Evolutionary conservation across 2,888 invertebrate genomes (phyloP).

Genomic region (Coelopa pilipes): DNA sequence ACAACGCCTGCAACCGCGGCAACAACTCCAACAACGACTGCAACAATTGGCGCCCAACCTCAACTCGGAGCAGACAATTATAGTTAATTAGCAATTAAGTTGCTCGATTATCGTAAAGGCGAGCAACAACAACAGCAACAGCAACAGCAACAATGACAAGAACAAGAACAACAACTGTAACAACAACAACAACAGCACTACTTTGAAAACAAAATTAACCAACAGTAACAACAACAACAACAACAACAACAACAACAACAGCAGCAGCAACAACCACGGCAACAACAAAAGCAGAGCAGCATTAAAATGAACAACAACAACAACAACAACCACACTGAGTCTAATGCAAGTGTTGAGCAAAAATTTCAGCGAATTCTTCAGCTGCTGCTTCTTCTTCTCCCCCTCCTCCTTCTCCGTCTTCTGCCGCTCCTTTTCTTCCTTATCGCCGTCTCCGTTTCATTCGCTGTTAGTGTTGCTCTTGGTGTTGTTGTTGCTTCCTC

Average conservation of each 20-base stretch:
- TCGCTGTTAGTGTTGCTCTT: not conserved
- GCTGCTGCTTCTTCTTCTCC: not conserved
- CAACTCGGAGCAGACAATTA: slow-evolving; percentile 32
- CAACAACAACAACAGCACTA: too few relatives aligned
- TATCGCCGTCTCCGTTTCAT: too few relatives aligned
- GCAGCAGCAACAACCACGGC: slow-evolving; percentile 34
- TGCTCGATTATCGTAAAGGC: slow-evolving; percentile 43
- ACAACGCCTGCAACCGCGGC: slow-evolving; percentile 4
- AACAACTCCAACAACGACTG: slow-evolving; percentile 17
- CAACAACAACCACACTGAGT: not conserved
- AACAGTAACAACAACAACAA: slow-evolving; percentile 16
- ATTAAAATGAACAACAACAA: not conserved
- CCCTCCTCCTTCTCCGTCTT: not conserved
- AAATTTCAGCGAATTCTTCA: slow-evolving; percentile 17
- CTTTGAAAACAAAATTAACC: too few relatives aligned
- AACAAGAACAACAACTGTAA: slow-evolving; percentile 34
- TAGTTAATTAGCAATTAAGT: slow-evolving; percentile 43
- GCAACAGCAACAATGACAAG: slow-evolving; percentile 26
- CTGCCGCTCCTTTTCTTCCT: not conserved
- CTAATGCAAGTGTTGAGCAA: slow-evolving; percentile 28
- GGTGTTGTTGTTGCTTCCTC: slow-evolving; percentile 19
- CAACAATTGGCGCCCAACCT: slow-evolving; percentile 39
- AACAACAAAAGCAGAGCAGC: too few relatives aligned
- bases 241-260: slow-evolving; percentile 13
- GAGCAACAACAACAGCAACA: slow-evolving; percentile 27